A percentile compares a stretch with the other conserved stretches of the same genome.
These are phyloP conservation scores for Formica exsecta DNA, from an alignment of 1,140 invertebrate species.

Conservation along the genomic window DNA sequence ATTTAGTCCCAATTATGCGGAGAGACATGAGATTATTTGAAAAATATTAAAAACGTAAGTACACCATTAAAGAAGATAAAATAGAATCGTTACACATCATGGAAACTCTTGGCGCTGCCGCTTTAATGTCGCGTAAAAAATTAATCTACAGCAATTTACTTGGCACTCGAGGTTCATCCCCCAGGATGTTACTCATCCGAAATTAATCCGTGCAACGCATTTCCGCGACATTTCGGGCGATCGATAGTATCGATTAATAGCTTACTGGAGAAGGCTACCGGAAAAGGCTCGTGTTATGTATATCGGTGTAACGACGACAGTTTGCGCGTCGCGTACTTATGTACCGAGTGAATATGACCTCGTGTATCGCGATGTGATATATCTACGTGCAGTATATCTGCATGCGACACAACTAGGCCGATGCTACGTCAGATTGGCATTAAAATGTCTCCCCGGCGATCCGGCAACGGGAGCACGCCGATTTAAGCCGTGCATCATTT, in stretches of 20 bases:
- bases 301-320: background rate
- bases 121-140: background rate
- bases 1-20: background rate
- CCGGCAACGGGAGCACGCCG: background rate
- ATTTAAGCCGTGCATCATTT: constrained; percentile 31
- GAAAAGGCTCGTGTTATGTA: constrained; percentile 49
- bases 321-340: constrained; percentile 31
- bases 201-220: constrained; percentile 48
- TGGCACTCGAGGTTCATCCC: too few species aligned
- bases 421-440: constrained; percentile 64
- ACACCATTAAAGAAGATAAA: background rate
- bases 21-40: background rate
- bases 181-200: background rate
- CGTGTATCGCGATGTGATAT: constrained; percentile 48
- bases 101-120: background rate
- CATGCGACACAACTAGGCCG: constrained; percentile 69
- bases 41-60: background rate
- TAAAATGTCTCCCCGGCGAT: constrained; percentile 44
- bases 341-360: constrained; percentile 54
- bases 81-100: too few species aligned
- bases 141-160: background rate
- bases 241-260: constrained; percentile 70
- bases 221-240: constrained; percentile 62
- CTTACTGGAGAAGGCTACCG: background rate
- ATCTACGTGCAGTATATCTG: background rate